These are phyloP conservation scores for Blomia tropicalis DNA, from an alignment of 2,888 invertebrate species.

Conservation along the genomic window DNA sequence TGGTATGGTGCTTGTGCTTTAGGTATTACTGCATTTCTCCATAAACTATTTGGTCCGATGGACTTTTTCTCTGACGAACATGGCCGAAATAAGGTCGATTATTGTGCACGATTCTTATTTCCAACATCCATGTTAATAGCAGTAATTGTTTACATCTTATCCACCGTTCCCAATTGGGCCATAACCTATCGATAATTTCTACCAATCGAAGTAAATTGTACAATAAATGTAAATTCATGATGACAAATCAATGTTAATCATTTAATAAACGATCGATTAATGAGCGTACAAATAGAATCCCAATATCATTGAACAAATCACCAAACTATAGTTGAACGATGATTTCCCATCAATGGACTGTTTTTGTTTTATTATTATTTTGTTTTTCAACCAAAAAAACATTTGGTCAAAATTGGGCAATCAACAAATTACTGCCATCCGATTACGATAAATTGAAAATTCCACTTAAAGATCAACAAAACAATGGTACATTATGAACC, in stretches of 20 bases:
- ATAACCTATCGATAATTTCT: not conserved
- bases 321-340: too few species aligned
- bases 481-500: not conserved
- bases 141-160: slow-evolving; percentile 15
- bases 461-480: not conserved
- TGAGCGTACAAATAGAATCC: not conserved
- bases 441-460: slow-evolving; percentile 10
- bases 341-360: not conserved
- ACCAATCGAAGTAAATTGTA: not conserved
- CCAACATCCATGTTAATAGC: slow-evolving; percentile 18
- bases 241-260: not conserved
- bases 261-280: not conserved
- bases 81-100: slow-evolving; percentile 24
- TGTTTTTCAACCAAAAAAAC: not conserved
- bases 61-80: slow-evolving; percentile 7
- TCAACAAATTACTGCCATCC: slow-evolving; percentile 1
- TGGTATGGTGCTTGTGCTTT: not conserved
- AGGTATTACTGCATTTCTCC: not conserved
- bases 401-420: slow-evolving; percentile 9
- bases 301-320: not conserved
- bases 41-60: not conserved
- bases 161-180: slow-evolving; percentile 3
- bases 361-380: not conserved
- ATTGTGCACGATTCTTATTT: slow-evolving; percentile 18
- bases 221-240: not conserved